Evolutionary conservation across 1,140 invertebrate species (phyloP).

Genomic region (Pteromalus puparum): DNA sequence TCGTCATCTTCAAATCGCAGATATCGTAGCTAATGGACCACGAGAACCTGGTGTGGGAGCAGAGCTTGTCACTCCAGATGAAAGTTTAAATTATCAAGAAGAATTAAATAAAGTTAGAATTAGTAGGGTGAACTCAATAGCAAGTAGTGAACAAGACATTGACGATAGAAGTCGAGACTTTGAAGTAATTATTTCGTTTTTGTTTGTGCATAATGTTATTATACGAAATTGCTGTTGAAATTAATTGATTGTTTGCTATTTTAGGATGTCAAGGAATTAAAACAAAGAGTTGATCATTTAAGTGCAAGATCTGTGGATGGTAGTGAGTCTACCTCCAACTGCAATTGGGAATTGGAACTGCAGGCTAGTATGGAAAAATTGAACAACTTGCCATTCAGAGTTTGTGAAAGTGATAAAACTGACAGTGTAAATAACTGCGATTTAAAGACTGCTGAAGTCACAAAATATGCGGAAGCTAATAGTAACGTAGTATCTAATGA

Average conservation of each 20-base stretch:
- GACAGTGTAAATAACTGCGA: constrained; percentile 41
- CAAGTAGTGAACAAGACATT: constrained; percentile 61
- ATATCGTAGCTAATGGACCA: constrained; percentile 77
- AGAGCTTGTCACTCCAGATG: constrained; percentile 79
- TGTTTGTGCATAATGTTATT: constrained; percentile 30
- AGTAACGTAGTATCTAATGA: constrained; percentile 35
- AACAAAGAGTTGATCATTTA: constrained; percentile 65
- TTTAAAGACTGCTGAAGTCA: constrained; percentile 37
- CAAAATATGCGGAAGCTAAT: constrained; percentile 28
- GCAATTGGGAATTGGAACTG: constrained; percentile 71
- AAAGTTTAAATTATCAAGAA: constrained; percentile 63
- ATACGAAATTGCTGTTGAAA: neutral
- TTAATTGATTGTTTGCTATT: constrained; percentile 35
- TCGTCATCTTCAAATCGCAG: constrained; percentile 54
- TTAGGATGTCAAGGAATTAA: constrained; percentile 62
- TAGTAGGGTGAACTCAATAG: constrained; percentile 63
- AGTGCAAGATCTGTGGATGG: constrained; percentile 68
- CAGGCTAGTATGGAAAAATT: constrained; percentile 69
- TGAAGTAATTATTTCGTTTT: constrained; percentile 59
- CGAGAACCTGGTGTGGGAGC: constrained; percentile 94
- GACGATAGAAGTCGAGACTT: constrained; percentile 65
- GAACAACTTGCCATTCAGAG: constrained; percentile 60
- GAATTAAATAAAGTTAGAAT: constrained; percentile 64
- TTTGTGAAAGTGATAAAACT: constrained; percentile 51
- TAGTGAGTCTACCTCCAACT: constrained; percentile 67